phyloP scores from a whole-genome alignment of 2,888 invertebrate species.

The Meghimatium bilineatum region DNA sequence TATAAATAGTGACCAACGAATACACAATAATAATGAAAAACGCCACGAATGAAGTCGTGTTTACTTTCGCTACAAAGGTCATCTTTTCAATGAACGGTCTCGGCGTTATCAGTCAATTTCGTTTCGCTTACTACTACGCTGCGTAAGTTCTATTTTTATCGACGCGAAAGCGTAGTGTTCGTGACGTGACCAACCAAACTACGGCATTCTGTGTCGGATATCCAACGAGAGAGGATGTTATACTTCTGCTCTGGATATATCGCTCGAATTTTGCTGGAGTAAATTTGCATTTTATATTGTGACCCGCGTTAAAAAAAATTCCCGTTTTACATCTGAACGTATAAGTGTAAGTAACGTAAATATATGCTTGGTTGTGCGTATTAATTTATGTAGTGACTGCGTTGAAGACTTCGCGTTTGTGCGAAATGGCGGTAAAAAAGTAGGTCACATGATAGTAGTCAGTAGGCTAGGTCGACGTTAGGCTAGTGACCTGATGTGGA shows the following conservation, averaged over 20 bases:
- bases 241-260: background rate
- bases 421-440: conserved; percentile 39
- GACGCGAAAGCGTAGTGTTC: conserved; percentile 15
- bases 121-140: conserved; percentile 36
- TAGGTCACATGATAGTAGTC: conserved; percentile 29
- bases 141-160: conserved; percentile 39
- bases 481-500: background rate
- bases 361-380: background rate
- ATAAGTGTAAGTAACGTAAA: background rate
- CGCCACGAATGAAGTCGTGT: no score
- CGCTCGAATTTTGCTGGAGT: background rate
- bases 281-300: background rate
- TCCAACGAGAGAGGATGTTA: conserved; percentile 8
- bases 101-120: no score
- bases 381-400: background rate
- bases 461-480: conserved; percentile 13
- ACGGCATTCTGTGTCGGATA: conserved; percentile 10
- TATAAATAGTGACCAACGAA: no score
- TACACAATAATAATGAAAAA: no score
- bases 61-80: no score
- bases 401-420: background rate
- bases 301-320: conserved; percentile 1
- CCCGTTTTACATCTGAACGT: background rate
- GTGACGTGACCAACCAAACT: conserved; percentile 22
- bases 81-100: no score